phyloP scores from a whole-genome alignment of 2,797 vertebrate genomes.

The Paramormyrops hopkinsi region DNA sequence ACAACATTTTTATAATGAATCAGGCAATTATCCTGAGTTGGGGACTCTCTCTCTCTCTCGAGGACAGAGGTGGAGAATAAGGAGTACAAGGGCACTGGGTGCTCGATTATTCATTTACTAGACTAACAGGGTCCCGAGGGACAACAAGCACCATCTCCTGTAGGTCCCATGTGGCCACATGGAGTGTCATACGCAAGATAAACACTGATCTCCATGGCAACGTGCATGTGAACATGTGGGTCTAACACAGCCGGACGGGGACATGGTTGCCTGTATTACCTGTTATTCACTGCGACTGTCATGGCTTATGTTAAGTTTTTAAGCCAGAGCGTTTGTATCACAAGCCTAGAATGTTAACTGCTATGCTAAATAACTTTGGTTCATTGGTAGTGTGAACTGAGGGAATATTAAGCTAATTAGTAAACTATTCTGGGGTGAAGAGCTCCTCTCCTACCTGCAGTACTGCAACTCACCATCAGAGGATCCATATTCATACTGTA shows the following conservation, averaged over 20 bases:
- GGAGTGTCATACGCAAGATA: too few relatives aligned
- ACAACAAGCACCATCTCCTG: conserved; percentile 11
- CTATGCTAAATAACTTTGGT: background rate
- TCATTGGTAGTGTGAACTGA: background rate
- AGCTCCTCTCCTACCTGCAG: background rate
- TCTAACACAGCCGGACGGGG: background rate
- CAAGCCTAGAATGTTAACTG: background rate
- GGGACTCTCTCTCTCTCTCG: background rate
- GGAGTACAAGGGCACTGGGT: background rate
- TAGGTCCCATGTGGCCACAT: background rate
- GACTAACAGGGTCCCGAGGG: background rate
- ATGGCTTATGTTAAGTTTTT: background rate
- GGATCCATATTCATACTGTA: background rate
- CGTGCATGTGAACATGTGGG: background rate
- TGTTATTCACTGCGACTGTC: background rate
- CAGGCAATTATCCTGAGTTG: background rate
- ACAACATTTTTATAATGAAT: background rate
- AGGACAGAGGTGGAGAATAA: background rate
- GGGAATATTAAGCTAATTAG: background rate
- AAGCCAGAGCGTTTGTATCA: background rate
- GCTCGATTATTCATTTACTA: background rate
- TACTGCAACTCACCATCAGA: background rate
- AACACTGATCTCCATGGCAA: background rate
- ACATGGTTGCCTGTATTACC: background rate
- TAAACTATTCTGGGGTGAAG: background rate